These are phyloP conservation scores for Pristionchus entomophagus DNA, from an alignment of 2,888 invertebrate genomes.

Conservation along the genomic window DNA sequence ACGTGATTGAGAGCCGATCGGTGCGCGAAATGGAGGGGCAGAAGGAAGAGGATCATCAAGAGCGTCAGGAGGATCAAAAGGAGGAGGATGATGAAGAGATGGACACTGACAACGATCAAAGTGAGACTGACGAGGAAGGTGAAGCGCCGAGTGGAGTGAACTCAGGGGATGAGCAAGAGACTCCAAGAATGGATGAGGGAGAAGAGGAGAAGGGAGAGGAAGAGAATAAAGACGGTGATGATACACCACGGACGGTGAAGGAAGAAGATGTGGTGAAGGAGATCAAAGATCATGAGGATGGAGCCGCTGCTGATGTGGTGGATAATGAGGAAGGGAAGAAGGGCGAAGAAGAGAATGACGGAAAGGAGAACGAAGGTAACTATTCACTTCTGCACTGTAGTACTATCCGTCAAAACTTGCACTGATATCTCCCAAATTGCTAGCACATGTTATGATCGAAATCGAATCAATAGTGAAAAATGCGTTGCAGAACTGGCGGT, in stretches of 20 bases:
- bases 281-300: not conserved
- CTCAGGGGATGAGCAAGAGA: not conserved
- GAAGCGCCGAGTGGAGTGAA: not conserved
- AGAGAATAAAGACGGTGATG: not conserved
- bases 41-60: not conserved
- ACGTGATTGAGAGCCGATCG: not conserved
- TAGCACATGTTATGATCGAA: too few relatives aligned
- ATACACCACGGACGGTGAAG: not conserved
- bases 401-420: not conserved
- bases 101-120: not conserved
- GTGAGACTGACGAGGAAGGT: not conserved
- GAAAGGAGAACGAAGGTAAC: not conserved
- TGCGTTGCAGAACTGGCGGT: conserved; percentile 17
- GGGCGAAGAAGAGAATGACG: not conserved
- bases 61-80: not conserved
- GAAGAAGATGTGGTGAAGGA: not conserved
- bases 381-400: not conserved
- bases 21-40: not conserved
- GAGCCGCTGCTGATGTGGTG: not conserved
- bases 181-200: not conserved
- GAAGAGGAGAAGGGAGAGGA: not conserved
- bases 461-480: too few relatives aligned
- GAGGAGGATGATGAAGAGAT: not conserved
- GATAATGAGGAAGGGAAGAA: not conserved
- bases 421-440: too few relatives aligned